phyloP scores from a whole-genome alignment of 2,113 vertebrate genomes.

The Ifrita kowaldi region DNA sequence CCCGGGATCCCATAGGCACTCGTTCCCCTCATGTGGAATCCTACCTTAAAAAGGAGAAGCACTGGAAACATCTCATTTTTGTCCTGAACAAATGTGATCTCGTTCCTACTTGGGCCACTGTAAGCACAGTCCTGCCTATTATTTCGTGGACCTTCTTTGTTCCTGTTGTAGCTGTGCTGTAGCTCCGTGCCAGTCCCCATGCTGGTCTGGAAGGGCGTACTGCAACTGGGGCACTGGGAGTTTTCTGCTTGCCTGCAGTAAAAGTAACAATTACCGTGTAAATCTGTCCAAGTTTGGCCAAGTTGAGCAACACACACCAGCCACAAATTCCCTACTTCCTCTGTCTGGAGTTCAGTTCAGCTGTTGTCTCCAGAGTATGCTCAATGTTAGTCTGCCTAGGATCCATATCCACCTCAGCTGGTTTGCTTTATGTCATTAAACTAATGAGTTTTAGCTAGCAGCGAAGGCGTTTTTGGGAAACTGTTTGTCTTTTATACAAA shows the following conservation, averaged over 20 bases:
- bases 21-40: conserved; percentile 90
- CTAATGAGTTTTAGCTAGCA: conserved; percentile 47
- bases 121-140: conserved; percentile 61
- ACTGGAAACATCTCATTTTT: conserved; percentile 97
- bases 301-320: neutral
- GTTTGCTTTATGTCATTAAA: conserved; percentile 36
- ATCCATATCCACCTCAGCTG: conserved; percentile 9
- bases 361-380: neutral
- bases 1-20: conserved; percentile 93
- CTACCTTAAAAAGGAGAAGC: conserved; percentile 95
- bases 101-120: conserved; percentile 94
- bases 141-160: neutral
- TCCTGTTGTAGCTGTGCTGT: neutral
- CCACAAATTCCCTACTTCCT: conserved; percentile 21
- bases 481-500: conserved; percentile 44
- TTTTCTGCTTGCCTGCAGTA: conserved; percentile 5
- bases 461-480: conserved; percentile 41
- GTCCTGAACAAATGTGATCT: conserved; percentile 98
- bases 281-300: neutral
- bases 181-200: neutral
- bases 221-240: neutral
- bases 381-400: neutral
- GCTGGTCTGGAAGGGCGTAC: neutral
- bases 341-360: neutral
- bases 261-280: neutral